Base-by-base conservation (phyloP, 2,797 vertebrate genomes). In the Gila robusta region DNA sequence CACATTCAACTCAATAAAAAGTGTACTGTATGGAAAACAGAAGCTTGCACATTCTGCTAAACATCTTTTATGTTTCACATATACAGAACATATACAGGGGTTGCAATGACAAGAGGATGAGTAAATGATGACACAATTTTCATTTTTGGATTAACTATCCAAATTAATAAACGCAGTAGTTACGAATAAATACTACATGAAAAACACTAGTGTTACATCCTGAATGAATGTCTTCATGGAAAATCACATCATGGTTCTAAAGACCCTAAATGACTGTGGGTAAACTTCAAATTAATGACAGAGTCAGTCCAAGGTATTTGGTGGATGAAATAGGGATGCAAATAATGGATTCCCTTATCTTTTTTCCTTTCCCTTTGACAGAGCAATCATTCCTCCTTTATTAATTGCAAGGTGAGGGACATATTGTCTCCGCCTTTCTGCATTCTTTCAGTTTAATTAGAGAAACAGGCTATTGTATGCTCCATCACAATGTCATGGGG, bases 331-430 rank as follows among this genome's bases (percentile, higher is more conserved):
- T 64, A 86, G 85, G 80, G 64, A 80, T 88, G 84, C 91, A 88
- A 92, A 92, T 91, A 91, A 92, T 89, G 84, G 80, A 47, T 5
- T 84, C 44, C 26, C 78, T 93, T 92, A 91, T 93, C 90, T 90
- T 77, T 79, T 87, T 76, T 69, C 82, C 83, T 81, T 81, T 87
- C 89, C 79, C 86, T 70, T 49, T 78, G 87, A 87, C 21, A 23
- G 66, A 85, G 66, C 82, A 44, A 44, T 62, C 71, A 90, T 92
- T 91, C 88, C 88, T 85, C 87, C 70, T 70, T 79, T 86, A 32
- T 23, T 81, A 89, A 89, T 81, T 87, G 91, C 74, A 91, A 88
- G 91, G 91, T 89, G 89, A 90, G 91, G 91, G 89, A 88, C 73
- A 85, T 91, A 92, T 90, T 91, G 90, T 89, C 37, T 85, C 66